phyloP scores from a whole-genome alignment of 2,797 vertebrate species.

The Brachyalestes nurse region DNA sequence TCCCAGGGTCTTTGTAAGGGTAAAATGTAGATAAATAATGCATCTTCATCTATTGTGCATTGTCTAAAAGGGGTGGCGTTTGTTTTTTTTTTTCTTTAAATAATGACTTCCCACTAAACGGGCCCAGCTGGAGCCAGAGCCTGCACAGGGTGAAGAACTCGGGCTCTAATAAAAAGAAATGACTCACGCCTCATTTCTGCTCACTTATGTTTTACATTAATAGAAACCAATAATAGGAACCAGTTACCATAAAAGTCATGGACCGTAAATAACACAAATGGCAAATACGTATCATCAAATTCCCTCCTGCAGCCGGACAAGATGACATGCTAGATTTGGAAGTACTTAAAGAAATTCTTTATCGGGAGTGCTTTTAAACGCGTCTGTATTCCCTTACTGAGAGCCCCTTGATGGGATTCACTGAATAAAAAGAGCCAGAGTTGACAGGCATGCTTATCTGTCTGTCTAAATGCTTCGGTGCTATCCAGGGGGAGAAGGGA shows the following conservation, averaged over 20 bases:
- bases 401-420: conserved; percentile 46
- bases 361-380: conserved; percentile 80
- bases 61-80: conserved; percentile 72
- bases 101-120: conserved; percentile 86
- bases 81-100: conserved; percentile 58
- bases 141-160: conserved; percentile 77
- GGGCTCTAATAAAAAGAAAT: conserved; percentile 91
- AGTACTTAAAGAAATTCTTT: conserved; percentile 82
- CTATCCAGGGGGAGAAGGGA: conserved; percentile 38
- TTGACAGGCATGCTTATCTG: conserved; percentile 57
- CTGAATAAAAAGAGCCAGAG: conserved; percentile 50
- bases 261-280: conserved; percentile 95
- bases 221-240: conserved; percentile 95
- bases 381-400: conserved; percentile 60
- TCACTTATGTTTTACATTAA: conserved; percentile 97
- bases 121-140: conserved; percentile 82
- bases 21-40: conserved; percentile 67
- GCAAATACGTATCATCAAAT: conserved; percentile 88
- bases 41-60: conserved; percentile 65
- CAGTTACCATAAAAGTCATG: conserved; percentile 92
- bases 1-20: conserved; percentile 44
- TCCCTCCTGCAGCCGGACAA: conserved; percentile 84
- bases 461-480: conserved; percentile 48
- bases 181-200: conserved; percentile 93
- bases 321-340: conserved; percentile 80